Percentiles rank a stretch among this genome's conserved stretches.
phyloP scores from a whole-genome alignment of 2,113 vertebrate genomes.

The Mormoops blainvillei region DNA sequence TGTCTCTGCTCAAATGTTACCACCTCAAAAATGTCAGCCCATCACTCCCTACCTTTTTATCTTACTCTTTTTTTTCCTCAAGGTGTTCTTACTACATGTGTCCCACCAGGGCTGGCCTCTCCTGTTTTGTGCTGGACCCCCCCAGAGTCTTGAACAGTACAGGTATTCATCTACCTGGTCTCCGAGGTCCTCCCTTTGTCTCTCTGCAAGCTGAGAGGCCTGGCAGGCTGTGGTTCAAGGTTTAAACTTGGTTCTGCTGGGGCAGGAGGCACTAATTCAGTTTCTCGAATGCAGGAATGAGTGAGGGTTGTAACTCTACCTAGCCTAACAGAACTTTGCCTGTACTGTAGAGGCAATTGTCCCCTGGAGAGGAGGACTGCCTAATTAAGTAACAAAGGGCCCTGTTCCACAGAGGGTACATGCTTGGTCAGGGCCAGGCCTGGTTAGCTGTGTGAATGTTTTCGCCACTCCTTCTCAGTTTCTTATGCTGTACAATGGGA shows the following conservation, averaged over 20 bases:
- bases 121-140: not conserved
- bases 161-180: not conserved
- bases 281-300: not conserved
- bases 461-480: not conserved
- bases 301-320: too few species aligned
- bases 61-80: not conserved
- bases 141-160: not conserved
- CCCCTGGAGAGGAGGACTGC: not conserved
- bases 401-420: accelerated
- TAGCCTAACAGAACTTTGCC: not conserved
- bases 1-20: not conserved
- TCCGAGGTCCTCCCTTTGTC: not conserved
- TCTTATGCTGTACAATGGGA: not conserved
- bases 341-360: not conserved
- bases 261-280: not conserved
- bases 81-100: not conserved
- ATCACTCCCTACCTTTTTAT: not conserved
- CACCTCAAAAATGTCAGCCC: not conserved
- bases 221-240: not conserved
- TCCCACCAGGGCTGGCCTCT: not conserved
- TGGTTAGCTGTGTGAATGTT: not conserved
- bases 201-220: not conserved
- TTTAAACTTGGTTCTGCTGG: not conserved
- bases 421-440: not conserved
- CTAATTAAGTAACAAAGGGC: not conserved